Evolutionary conservation across 2,113 vertebrate species (phyloP).

Genomic region (Cardinalis cardinalis): DNA sequence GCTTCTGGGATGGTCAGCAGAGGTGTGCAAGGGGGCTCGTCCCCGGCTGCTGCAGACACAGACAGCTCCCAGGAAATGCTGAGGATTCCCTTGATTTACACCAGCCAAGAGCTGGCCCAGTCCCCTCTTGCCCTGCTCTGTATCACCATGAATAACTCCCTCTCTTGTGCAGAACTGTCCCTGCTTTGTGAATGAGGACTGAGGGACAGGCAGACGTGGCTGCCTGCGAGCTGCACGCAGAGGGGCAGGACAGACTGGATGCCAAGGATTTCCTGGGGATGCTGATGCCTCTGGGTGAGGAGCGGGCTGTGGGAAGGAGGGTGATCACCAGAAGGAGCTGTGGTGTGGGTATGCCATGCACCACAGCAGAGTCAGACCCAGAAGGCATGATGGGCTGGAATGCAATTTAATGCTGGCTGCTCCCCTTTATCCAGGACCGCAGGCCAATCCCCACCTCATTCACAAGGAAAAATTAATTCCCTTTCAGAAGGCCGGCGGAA

Average conservation of each 20-base stretch:
- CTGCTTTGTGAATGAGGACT: not conserved
- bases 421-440: not conserved
- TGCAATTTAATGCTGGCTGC: conserved; percentile 7
- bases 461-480: conserved; percentile 24
- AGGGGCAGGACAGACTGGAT: not conserved
- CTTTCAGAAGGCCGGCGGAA: not conserved
- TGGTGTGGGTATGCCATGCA: fast-evolving
- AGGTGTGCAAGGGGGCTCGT: not conserved
- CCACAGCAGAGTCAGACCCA: not conserved
- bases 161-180: not conserved
- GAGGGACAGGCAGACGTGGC: not conserved
- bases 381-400: not conserved
- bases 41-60: not conserved
- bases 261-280: not conserved
- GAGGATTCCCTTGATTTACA: not conserved
- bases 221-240: not conserved
- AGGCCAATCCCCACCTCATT: conserved; percentile 19
- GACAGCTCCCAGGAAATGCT: not conserved
- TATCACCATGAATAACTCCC: not conserved
- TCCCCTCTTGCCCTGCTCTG: not conserved
- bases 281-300: not conserved
- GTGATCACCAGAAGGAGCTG: not conserved
- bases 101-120: not conserved
- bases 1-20: not conserved
- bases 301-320: not conserved